Percentiles rank a stretch among this genome's conserved stretches.
Evolutionary conservation across 1,140 invertebrate genomes (phyloP).

Genomic region (Paraescarpia echinospica): DNA sequence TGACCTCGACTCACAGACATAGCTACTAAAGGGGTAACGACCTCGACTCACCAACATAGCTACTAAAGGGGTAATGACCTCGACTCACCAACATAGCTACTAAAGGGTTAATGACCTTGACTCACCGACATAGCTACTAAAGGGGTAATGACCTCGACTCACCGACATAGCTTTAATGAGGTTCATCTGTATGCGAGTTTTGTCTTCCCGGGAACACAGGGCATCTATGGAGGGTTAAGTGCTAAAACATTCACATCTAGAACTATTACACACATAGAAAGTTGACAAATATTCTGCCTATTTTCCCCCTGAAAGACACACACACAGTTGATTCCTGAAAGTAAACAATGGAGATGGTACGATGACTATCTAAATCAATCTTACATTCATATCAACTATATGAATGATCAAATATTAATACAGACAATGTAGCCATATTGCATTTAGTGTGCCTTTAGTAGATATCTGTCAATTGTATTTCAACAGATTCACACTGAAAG

Average conservation of each 20-base stretch:
- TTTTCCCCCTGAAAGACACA: too few species aligned
- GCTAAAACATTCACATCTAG: not conserved
- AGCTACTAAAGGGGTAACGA: too few species aligned
- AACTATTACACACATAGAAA: not conserved
- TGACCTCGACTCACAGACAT: too few species aligned
- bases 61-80: not conserved
- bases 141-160: conserved; percentile 44
- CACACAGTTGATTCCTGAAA: too few species aligned
- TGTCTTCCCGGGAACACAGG: conserved; percentile 69
- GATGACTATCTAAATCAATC: too few species aligned
- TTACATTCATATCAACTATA: too few species aligned
- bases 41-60: conserved; percentile 69
- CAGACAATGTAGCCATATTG: too few species aligned
- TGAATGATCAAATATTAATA: too few species aligned
- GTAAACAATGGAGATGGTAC: too few species aligned
- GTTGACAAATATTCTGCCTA: not conserved
- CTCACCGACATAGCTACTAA: conserved; percentile 74
- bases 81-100: conserved; percentile 71
- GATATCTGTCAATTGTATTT: too few species aligned
- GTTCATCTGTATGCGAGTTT: conserved; percentile 75
- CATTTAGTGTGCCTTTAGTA: too few species aligned
- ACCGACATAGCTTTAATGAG: conserved; percentile 76
- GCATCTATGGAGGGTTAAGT: conserved; percentile 61
- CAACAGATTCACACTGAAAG: too few species aligned
- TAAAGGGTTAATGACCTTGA: conserved; percentile 25